Conservation (phyloP, 2,797 vertebrate species). For the Phylloscopus collybita region DNA sequence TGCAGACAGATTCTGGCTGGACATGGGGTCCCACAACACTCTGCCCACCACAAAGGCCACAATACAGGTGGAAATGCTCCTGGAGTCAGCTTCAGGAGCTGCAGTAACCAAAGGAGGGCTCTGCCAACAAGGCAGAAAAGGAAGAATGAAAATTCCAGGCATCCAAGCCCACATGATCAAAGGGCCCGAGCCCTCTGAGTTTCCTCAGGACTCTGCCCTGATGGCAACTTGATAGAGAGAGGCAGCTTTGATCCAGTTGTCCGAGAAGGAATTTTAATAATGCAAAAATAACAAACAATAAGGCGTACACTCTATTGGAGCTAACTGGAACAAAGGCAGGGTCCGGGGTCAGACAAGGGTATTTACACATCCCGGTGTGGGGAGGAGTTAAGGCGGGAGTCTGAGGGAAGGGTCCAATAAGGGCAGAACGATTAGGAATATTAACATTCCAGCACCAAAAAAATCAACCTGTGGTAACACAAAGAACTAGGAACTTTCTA, state of each 20-base stretch:
- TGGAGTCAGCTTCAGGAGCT: not conserved
- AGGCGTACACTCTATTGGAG: not conserved
- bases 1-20: not conserved
- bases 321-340: not conserved
- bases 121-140: not conserved
- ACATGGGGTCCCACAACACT: accelerated
- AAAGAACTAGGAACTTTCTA: not conserved
- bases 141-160: not conserved
- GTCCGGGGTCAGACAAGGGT: not conserved
- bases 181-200: not conserved
- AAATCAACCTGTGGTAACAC: not conserved
- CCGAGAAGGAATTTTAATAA: not conserved
- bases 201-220: not conserved
- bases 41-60: not conserved
- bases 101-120: not conserved
- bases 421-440: not conserved
- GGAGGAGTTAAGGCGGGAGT: not conserved
- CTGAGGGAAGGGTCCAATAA: not conserved
- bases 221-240: not conserved
- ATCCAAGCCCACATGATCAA: not conserved
- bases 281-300: not conserved
- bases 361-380: not conserved
- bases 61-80: not conserved
- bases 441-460: not conserved
- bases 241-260: not conserved